Conservation (phyloP, 2,888 invertebrate species). For the Polyommatus iphigenia region DNA sequence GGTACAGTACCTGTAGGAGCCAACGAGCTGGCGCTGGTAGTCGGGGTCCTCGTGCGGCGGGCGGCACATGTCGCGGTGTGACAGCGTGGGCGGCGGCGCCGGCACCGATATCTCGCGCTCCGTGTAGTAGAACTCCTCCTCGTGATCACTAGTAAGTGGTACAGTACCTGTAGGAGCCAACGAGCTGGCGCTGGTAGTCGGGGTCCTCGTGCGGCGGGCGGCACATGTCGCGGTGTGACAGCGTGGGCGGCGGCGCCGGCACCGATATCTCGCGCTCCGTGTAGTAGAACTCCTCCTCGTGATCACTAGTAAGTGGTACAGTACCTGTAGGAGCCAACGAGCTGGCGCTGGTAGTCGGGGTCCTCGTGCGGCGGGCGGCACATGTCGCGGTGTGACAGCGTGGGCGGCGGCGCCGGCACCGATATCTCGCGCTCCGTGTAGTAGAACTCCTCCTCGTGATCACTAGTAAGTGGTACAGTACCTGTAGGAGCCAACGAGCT, state of each 20-base stretch:
- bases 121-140: conserved; percentile 96
- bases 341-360: conserved; percentile 93
- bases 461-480: too few species aligned
- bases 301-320: too few species aligned
- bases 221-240: conserved; percentile 96
- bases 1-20: conserved; percentile 82
- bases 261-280: conserved; percentile 90
- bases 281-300: conserved; percentile 96
- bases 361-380: conserved; percentile 96
- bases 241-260: conserved; percentile 90
- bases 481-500: conserved; percentile 86
- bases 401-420: conserved; percentile 90
- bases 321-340: conserved; percentile 85
- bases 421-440: conserved; percentile 92
- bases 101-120: conserved; percentile 90
- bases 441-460: conserved; percentile 96
- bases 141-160: conserved; percentile 90
- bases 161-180: conserved; percentile 83
- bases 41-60: conserved; percentile 97
- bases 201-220: conserved; percentile 96
- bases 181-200: conserved; percentile 92
- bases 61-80: conserved; percentile 96
- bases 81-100: conserved; percentile 91
- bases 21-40: conserved; percentile 91
- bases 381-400: conserved; percentile 95